Base-by-base conservation (phyloP, 2,888 invertebrate species). In the Leucophenga maculata region DNA sequence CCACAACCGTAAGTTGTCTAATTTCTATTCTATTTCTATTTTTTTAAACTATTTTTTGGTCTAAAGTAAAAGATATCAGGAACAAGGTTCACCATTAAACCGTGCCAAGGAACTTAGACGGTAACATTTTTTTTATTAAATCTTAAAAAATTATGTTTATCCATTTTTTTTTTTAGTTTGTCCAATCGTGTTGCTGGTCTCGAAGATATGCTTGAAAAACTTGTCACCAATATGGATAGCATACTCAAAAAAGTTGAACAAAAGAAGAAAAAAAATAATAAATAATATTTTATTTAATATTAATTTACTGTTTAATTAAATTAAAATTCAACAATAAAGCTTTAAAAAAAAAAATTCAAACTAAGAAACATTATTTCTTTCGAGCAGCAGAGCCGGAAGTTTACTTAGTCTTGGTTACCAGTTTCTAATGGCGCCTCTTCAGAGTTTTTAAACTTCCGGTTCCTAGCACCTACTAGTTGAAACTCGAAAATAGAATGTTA, bases 161-260 rank as follows among this genome's bases (percentile, higher is more conserved):
- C 1, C 39, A 14, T 65, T 16, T 62, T 46, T 54, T 11, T 1
- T 31, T 70, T 3, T 39, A 85, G 85, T 26, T 72, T 86, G 0
- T 79, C 69, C 14, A 82, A 83, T 70, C 85, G 85, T 14, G 78
- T 86, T 0, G 60, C 75, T 0, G 52, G 83, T 50, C 64, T 86
- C 52, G 85, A 86, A 57, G 80, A 85, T 62, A 78, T 84, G 6
- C 60, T 86, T 22, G 85, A 86, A 54, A 78, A 85, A 46, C 71
- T 86, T 1, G 78, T 86, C 1, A 72, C 55, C n/a, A 81, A 84
- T 46, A 82, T 86, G 79, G 86, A 86, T 73, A 59, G 32, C 6
- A 79, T 85, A 44, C 67, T 86, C 11, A 74, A 75, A n/a, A 82
- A 78, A 4, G 76, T 86, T 1, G 83, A 82, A 32, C 72, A 44